Evolutionary conservation across 2,888 invertebrate species (phyloP), one percentile per base, ranked within the genome.

Genomic region (Hermodice carunculata): DNA sequence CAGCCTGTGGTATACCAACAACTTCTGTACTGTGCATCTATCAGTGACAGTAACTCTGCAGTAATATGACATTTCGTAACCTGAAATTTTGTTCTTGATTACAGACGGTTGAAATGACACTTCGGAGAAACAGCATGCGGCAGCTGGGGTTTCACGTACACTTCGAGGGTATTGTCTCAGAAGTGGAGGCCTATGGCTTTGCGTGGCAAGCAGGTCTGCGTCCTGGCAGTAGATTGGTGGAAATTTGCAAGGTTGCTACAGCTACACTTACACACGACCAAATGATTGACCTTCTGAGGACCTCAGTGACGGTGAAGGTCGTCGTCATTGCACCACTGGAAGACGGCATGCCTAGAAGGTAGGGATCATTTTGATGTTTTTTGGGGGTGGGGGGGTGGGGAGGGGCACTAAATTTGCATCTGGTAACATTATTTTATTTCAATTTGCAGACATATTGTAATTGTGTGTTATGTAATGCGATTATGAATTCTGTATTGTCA

Each of bases 151-250:
- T 88, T 76, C 87, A 89, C 74, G 94, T 96, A 40, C 95, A 95
- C 81, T 93, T 94, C 19, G 96, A 96, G 56, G 97, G 97, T 2
- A 91, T 97, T 28, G 95, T 97, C 32, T 96, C 96, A 2, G 93
- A 95, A 79, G 95, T 96, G n/a, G 96, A 96, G 83, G 89, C 83
- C 67, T 86, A 86, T 69, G 87, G 88, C 40, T 83, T 86, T 71
- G 88, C 89, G 37, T 88, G 87, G 85, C 86, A 87, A 72, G 93
- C 94, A 1, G 97, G 96, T n/a, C 89, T 98, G 51, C 88, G 94
- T 51, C 94, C 94, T 83, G 95, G 95, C 65, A 94, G 94, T 56
- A 90, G 96, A 19, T 89, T 98, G 70, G 94, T 97, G 1, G 96
- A 98, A 87, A 94, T 94, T 76, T 94, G 94, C 81, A 93, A 94